These are phyloP conservation scores for Meloe dianella DNA, from an alignment of 2,888 invertebrate species.

Conservation along the genomic window DNA sequence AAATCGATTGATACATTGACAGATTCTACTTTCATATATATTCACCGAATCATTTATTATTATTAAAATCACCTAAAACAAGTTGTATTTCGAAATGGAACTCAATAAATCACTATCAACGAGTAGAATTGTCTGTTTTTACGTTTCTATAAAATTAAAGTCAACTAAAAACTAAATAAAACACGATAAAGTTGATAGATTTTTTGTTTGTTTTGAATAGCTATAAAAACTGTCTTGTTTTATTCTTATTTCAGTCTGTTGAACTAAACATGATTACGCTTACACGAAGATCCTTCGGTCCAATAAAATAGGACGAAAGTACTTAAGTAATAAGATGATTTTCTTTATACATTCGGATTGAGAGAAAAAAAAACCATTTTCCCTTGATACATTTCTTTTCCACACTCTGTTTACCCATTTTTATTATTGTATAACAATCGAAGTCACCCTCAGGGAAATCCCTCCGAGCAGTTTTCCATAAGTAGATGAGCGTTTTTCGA, in stretches of 20 bases:
- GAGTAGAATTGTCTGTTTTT: not conserved
- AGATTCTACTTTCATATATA: not conserved
- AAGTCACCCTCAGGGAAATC: not conserved
- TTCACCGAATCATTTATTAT: not conserved
- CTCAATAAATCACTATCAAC: not conserved
- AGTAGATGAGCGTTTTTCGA: not conserved
- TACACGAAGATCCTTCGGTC: not conserved
- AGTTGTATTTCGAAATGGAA: not conserved
- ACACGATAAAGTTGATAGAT: not conserved
- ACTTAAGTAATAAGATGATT: not conserved
- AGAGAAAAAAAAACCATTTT: not conserved
- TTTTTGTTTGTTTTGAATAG: not conserved
- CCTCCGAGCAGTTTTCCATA: not conserved
- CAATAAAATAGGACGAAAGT: not conserved
- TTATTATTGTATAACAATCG: not conserved
- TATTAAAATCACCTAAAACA: not conserved
- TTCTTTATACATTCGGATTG: not conserved
- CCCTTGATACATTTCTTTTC: not conserved
- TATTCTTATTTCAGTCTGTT: not conserved
- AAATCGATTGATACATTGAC: not conserved
- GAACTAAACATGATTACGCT: not conserved
- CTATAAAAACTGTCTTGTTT: no score
- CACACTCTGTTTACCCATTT: not conserved
- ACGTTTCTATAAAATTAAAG: not conserved
- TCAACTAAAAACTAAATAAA: not conserved